Evolutionary conservation across 2,113 vertebrate species (phyloP).

Genomic region (Gymnarchus niloticus): DNA sequence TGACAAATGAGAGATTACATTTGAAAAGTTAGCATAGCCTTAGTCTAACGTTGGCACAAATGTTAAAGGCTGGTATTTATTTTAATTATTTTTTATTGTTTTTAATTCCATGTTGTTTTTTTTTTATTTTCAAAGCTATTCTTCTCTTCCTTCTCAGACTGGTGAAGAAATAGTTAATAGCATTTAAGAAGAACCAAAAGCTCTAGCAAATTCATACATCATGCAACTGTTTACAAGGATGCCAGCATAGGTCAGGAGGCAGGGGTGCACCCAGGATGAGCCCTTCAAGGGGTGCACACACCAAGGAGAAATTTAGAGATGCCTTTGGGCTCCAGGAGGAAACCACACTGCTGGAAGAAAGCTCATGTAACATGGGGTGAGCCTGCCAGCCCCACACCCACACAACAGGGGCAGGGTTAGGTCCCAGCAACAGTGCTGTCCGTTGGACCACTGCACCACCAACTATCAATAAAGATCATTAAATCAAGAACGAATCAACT

Average conservation of each 20-base stretch:
- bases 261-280: neutral
- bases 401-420: neutral
- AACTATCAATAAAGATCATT: neutral
- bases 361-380: neutral
- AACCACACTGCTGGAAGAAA: neutral
- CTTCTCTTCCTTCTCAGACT: neutral
- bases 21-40: neutral
- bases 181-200: too few relatives aligned
- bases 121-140: neutral
- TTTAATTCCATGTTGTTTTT: too few relatives aligned
- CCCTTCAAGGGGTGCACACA: neutral
- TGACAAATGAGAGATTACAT: neutral
- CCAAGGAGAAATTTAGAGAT: neutral
- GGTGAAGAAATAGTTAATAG: neutral
- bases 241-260: neutral
- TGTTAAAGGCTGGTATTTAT: too few relatives aligned
- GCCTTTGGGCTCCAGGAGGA: neutral
- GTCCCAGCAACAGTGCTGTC: neutral
- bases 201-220: too few relatives aligned
- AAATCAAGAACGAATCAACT: neutral
- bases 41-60: neutral
- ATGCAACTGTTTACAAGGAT: too few relatives aligned
- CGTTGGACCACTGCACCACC: neutral
- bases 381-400: neutral
- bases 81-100: too few relatives aligned